Conservation (phyloP, 2,113 vertebrate species). For the Beaufortia kweichowensis region DNA sequence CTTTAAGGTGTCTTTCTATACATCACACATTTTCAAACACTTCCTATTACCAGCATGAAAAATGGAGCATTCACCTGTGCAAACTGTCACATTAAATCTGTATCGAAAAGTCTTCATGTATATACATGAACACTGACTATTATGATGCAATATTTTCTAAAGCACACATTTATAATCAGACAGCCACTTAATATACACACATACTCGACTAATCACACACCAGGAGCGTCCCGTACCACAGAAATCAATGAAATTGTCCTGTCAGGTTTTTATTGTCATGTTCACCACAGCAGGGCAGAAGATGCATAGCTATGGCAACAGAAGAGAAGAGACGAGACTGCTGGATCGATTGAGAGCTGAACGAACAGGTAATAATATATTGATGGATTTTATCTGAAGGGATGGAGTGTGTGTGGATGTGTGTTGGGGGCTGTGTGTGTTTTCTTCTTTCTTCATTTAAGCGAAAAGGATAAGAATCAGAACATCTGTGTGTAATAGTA, state of each 20-base stretch:
- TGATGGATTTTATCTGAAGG: not conserved
- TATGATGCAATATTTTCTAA: conserved; percentile 27
- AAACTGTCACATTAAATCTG: not conserved
- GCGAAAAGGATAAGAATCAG: not conserved
- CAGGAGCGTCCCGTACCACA: not conserved
- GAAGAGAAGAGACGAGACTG: conserved; percentile 18
- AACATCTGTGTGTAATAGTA: not conserved
- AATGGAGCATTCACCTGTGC: no score
- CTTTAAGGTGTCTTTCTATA: no score
- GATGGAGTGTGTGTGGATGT: not conserved
- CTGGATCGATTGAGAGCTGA: not conserved
- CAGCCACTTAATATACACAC: not conserved
- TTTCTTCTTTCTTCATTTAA: no score
- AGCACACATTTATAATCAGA: not conserved
- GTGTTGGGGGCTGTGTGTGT: not conserved
- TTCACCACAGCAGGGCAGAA: not conserved
- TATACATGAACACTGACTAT: conserved; percentile 22
- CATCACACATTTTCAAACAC: no score
- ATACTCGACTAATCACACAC: not conserved
- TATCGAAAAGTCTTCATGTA: not conserved
- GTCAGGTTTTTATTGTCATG: conserved; percentile 4
- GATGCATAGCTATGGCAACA: not conserved
- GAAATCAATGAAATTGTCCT: conserved; percentile 18
- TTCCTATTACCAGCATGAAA: no score
- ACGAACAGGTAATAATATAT: conserved; percentile 35